Evolutionary conservation across 2,113 vertebrate species (phyloP).

Genomic region (Grantiella picta): DNA sequence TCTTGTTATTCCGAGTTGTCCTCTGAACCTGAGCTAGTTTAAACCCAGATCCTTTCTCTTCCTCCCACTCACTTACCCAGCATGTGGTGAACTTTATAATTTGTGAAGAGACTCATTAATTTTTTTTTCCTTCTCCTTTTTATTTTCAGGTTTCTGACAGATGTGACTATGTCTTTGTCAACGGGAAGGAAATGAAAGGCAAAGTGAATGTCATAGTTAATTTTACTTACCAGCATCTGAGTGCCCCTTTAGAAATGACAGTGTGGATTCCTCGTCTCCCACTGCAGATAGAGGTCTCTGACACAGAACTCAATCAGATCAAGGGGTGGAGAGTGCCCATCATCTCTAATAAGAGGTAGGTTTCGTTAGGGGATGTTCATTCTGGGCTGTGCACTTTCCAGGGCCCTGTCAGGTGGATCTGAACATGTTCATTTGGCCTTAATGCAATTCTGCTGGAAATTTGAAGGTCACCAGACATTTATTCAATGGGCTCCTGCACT

Average conservation of each 20-base stretch:
- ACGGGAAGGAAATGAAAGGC: conserved; percentile 91
- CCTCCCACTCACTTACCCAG: not conserved
- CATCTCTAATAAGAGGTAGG: conserved; percentile 84
- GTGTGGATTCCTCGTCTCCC: conserved; percentile 92
- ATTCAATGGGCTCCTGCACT: not conserved
- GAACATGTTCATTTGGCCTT: conserved; percentile 28
- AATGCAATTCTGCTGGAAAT: not conserved
- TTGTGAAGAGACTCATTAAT: not conserved
- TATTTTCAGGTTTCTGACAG: conserved; percentile 86
- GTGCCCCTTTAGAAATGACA: conserved; percentile 81
- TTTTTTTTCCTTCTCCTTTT: not conserved
- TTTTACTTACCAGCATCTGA: conserved; percentile 93
- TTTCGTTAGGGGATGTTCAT: conserved; percentile 28
- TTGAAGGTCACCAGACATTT: conserved; percentile 26
- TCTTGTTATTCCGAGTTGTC: not conserved
- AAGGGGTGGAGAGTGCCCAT: conserved; percentile 93
- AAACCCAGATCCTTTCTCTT: not conserved
- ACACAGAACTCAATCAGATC: conserved; percentile 91
- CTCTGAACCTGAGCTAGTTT: not conserved
- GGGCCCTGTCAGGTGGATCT: conserved; percentile 35
- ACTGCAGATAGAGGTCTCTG: conserved; percentile 90
- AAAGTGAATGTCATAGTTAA: conserved; percentile 83
- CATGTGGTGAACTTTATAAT: not conserved
- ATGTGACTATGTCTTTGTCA: conserved; percentile 92
- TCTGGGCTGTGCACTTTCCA: not conserved